Evolutionary conservation across 2,888 invertebrate genomes (phyloP).

Genomic region (Thera britannica): DNA sequence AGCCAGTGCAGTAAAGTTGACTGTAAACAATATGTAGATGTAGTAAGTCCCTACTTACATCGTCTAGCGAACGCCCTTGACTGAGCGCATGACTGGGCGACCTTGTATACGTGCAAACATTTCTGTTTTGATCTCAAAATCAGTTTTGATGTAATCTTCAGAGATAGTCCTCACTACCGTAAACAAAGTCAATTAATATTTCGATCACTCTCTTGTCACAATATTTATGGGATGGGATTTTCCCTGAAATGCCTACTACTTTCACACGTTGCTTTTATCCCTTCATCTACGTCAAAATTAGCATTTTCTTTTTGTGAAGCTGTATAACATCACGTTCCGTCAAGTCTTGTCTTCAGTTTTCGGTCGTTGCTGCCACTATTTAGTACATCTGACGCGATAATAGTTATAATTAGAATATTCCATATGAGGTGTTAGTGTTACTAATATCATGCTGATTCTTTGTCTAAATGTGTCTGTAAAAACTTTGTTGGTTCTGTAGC

Average conservation of each 20-base stretch:
- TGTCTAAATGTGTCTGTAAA: constrained; percentile 49
- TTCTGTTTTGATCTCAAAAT: constrained; percentile 71
- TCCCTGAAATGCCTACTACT: not conserved
- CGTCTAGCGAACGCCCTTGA: constrained; percentile 81
- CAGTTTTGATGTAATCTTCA: constrained; percentile 48
- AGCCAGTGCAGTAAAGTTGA: not conserved
- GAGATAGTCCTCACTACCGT: not conserved
- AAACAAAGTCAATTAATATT: not conserved
- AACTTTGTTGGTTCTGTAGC: constrained; percentile 55
- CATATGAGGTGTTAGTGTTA: constrained; percentile 45
- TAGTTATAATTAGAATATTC: constrained; percentile 63
- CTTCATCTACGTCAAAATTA: not conserved
- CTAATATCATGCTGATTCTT: constrained; percentile 55
- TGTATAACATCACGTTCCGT: constrained; percentile 40
- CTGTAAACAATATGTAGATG: constrained; percentile 58
- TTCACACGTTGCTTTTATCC: not conserved
- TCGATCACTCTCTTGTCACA: not conserved
- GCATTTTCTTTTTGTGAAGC: too few species aligned
- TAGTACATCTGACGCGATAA: constrained; percentile 46
- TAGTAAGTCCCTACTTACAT: constrained; percentile 41
- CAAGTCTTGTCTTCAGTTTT: constrained; percentile 17
- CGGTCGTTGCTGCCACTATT: constrained; percentile 18
- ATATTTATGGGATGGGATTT: not conserved
- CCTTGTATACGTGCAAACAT: constrained; percentile 77
- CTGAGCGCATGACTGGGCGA: constrained; percentile 77